Evolutionary conservation across 2,113 vertebrate genomes (phyloP), one percentile per base, ranked within the genome.

Genomic region (Myodes glareolus): DNA sequence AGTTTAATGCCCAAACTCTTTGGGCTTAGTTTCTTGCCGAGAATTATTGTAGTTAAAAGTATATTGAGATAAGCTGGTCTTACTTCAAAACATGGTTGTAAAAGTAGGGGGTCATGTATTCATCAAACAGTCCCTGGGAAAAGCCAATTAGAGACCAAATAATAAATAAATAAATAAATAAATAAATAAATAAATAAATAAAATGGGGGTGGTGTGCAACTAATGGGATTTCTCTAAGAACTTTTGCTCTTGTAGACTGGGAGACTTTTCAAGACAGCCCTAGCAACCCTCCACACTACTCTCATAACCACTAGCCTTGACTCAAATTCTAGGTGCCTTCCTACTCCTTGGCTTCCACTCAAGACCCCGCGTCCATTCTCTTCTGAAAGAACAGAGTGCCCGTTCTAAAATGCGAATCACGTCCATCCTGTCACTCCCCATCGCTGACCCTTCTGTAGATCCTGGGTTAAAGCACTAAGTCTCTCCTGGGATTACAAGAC

Each of bases 371-470:
- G 58, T 33, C 11, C 52, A 13, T 31, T 92, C 45, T 85, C 55
- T 33, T 92, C 75, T 72, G 81, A 65, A 92, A 92, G 92, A 39
- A n/a, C n/a, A n/a, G n/a, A n/a, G n/a, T n/a, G n/a, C n/a, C 72
- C 61, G 36, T 6, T 73, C 84, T 70, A 91, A 94, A 68, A 75
- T 13, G 36, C 27, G 91, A 55, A 61, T 16, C 61, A 78, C 63
- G n/a, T n/a, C n/a, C n/a, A 75, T 75, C 61, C 5, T 75, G 55
- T 42, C 25, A 88, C 1, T 78, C 36, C 27, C 19, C 76, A 84
- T 13, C 70, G 58, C 47, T 45, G 45, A 96, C 7, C 84, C 55
- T 94, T 88, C 76, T 91, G 72, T 55, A 61, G 68, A 95, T 67
- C 21, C 45, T 80, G 11, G 45, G 78, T 77, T 61, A 91, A 96